These are phyloP conservation scores for Julus scandinavius DNA, from an alignment of 2,888 invertebrate genomes.

Conservation along the genomic window DNA sequence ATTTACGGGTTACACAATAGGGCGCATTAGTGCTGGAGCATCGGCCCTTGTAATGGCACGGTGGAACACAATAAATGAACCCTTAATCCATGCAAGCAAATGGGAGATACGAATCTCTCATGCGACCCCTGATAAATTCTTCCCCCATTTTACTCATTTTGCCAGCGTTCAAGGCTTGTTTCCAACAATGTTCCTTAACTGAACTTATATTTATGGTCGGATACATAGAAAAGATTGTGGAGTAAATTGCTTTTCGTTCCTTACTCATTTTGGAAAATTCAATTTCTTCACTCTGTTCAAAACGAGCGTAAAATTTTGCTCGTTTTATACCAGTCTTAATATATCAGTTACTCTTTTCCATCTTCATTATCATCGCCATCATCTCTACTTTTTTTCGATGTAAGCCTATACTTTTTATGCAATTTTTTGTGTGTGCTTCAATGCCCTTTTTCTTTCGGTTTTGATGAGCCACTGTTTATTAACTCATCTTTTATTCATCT, in stretches of 20 bases:
- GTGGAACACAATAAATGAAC: not conserved
- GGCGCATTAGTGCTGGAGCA: constrained; percentile 16
- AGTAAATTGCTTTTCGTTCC: constrained; percentile 40
- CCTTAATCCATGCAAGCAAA: not conserved
- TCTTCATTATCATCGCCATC: constrained; percentile 13
- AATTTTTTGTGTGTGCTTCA: not conserved
- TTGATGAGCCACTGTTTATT: constrained; percentile 39
- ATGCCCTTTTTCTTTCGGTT: constrained; percentile 6
- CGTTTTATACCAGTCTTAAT: not conserved
- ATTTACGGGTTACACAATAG: not conserved
- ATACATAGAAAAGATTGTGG: constrained; percentile 9
- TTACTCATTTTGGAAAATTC: not conserved
- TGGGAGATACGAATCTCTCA: not conserved
- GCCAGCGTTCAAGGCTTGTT: not conserved
- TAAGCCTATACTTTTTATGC: not conserved
- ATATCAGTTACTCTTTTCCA: not conserved
- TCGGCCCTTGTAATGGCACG: not conserved
- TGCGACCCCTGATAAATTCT: not conserved
- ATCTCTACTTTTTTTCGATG: not conserved
- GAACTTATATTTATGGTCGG: not conserved
- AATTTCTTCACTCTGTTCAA: constrained; percentile 8
- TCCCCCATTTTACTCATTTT: not conserved
- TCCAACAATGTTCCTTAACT: not conserved
- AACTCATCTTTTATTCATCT: constrained; percentile 42
- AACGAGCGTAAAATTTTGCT: not conserved